phyloP scores from a whole-genome alignment of 2,113 vertebrate species.

The Microtus montanus region DNA sequence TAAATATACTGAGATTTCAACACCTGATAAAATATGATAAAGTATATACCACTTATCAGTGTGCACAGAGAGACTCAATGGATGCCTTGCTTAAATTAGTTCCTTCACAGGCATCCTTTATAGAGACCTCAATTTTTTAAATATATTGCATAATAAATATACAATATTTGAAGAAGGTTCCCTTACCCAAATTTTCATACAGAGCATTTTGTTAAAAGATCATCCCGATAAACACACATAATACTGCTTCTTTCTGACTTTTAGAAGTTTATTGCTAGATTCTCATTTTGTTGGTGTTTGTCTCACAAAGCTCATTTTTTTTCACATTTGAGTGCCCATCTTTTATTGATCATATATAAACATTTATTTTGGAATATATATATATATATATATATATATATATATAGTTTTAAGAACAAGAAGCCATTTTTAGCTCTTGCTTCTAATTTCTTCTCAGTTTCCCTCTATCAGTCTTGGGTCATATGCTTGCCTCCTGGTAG shows the following conservation, averaged over 20 bases:
- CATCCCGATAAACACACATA: not conserved
- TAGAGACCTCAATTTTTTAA: not conserved
- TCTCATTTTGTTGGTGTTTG: not conserved
- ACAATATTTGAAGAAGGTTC: not conserved
- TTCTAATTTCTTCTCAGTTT: not conserved
- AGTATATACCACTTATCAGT: not conserved
- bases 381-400: too few relatives aligned
- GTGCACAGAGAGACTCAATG: not conserved
- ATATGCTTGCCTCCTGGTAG: not conserved
- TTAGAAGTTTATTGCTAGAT: not conserved
- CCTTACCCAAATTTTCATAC: not conserved
- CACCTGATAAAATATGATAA: not conserved
- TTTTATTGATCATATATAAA: not conserved
- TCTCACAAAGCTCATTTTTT: not conserved
- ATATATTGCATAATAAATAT: not conserved
- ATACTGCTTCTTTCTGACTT: not conserved
- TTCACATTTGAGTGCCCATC: not conserved
- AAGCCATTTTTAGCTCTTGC: not conserved
- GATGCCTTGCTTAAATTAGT: rapidly evolving
- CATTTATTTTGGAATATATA: not conserved
- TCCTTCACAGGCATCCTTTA: not conserved
- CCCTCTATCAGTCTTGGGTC: not conserved
- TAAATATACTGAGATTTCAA: not conserved
- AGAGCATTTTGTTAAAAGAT: not conserved
- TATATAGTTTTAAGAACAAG: not conserved